A percentile compares a stretch with the other conserved stretches of the same genome.
These are phyloP conservation scores for Encarsia formosa DNA, from an alignment of 2,888 invertebrate genomes.

Conservation along the genomic window DNA sequence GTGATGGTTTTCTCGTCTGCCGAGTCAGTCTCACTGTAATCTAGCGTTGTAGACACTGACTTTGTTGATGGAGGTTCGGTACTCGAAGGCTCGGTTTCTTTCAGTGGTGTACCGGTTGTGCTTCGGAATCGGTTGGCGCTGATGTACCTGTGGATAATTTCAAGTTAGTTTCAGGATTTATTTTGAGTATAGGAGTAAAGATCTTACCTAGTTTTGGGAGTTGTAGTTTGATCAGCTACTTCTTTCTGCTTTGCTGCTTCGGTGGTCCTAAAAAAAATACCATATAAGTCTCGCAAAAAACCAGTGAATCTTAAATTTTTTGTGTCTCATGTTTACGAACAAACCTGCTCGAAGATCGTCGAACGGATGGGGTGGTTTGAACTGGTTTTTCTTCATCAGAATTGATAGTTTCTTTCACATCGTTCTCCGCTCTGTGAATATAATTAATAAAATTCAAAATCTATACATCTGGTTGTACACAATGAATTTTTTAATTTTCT, in stretches of 20 bases:
- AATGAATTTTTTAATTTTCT: slow-evolving; percentile 16
- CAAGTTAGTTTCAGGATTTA: too few relatives aligned
- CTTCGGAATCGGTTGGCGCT: slow-evolving; percentile 48
- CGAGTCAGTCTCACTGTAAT: neutral
- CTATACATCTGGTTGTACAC: slow-evolving; percentile 7
- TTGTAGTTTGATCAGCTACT: slow-evolving; percentile 4
- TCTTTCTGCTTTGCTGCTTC: slow-evolving; percentile 4
- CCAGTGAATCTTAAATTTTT: neutral
- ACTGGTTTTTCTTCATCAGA: neutral
- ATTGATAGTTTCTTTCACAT: slow-evolving; percentile 12
- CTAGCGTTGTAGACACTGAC: slow-evolving; percentile 2
- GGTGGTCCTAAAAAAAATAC: neutral
- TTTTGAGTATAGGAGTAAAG: neutral
- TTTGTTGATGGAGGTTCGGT: slow-evolving; percentile 8
- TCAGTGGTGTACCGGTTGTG: slow-evolving; percentile 31
- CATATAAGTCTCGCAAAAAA: too few relatives aligned
- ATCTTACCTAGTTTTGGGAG: slow-evolving; percentile 19
- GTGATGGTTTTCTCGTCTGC: slow-evolving; percentile 21
- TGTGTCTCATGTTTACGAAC: neutral
- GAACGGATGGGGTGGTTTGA: neutral
- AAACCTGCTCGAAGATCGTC: neutral
- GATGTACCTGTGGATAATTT: slow-evolving; percentile 53
- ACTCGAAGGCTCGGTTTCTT: slow-evolving; percentile 11
- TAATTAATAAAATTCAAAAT: neutral
- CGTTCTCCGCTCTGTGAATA: slow-evolving; percentile 16